Evolutionary conservation across 2,888 invertebrate genomes (phyloP).

Genomic region (Pseudolycoriella hygida): DNA sequence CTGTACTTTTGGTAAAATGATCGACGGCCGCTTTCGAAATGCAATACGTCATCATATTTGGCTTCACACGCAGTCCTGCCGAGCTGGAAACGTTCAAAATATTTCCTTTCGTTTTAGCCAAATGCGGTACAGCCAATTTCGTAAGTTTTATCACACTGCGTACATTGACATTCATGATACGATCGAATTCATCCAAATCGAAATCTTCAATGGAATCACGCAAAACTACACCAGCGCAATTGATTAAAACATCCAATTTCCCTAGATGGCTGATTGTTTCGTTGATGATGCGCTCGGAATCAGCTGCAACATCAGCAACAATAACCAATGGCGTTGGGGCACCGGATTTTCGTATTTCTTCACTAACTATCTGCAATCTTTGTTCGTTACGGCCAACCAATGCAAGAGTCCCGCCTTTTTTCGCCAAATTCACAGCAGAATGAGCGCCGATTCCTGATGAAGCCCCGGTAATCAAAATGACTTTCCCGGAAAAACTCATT

Average conservation of each 20-base stretch:
- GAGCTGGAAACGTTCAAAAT: conserved; percentile 94
- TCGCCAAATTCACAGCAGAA: background rate
- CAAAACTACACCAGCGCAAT: conserved; percentile 79
- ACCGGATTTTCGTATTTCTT: background rate
- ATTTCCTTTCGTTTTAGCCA: conserved; percentile 68
- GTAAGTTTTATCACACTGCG: conserved; percentile 68
- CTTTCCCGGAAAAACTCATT: conserved; percentile 1
- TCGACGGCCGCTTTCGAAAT: conserved; percentile 93
- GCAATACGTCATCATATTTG: conserved; percentile 78
- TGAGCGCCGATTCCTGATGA: conserved; percentile 1
- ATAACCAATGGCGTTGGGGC: background rate
- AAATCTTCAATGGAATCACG: conserved; percentile 73
- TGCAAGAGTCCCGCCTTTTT: background rate
- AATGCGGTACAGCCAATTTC: conserved; percentile 72
- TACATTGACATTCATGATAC: conserved; percentile 78
- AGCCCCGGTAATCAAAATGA: conserved; percentile 1
- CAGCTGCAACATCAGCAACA: conserved; percentile 18
- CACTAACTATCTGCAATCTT: background rate
- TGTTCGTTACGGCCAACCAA: conserved; percentile 1
- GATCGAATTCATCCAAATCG: conserved; percentile 70
- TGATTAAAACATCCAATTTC: conserved; percentile 62
- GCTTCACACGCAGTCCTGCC: conserved; percentile 77
- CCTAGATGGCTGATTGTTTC: conserved; percentile 57
- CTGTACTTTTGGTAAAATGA: conserved; percentile 83
- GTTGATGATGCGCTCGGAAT: conserved; percentile 45